These are phyloP conservation scores for Ceratothoa steindachneri DNA, from an alignment of 2,888 invertebrate species.

Conservation along the genomic window DNA sequence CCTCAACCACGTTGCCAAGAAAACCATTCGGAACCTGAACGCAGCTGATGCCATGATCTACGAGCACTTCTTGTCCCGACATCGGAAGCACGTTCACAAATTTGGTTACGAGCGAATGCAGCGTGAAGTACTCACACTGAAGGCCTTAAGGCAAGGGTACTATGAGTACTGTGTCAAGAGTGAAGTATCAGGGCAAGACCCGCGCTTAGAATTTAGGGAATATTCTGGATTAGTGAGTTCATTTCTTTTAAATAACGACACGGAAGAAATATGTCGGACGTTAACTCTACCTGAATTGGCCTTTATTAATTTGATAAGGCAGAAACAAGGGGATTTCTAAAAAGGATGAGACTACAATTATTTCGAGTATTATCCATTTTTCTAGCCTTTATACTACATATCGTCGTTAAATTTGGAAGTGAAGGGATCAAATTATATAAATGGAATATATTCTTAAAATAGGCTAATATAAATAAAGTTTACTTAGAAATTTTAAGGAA, in stretches of 20 bases:
- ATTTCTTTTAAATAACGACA: conserved; percentile 26
- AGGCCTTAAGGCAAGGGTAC: conserved; percentile 19
- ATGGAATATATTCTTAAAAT: no score
- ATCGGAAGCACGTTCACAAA: conserved; percentile 15
- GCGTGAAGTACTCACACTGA: conserved; percentile 21
- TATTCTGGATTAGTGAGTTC: conserved; percentile 30
- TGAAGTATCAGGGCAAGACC: conserved; percentile 26
- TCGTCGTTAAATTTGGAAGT: no score
- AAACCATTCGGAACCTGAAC: conserved; percentile 30
- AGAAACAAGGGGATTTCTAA: no score
- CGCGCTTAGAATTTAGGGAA: conserved; percentile 23
- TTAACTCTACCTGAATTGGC: conserved; percentile 33
- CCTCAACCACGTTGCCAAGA: background rate
- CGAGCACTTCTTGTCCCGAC: conserved; percentile 38
- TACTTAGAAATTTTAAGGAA: no score
- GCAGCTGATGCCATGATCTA: conserved; percentile 40
- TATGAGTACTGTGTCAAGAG: conserved; percentile 26
- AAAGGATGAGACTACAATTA: no score
- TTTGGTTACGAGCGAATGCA: conserved; percentile 30
- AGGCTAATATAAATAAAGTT: no score
- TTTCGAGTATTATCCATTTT: no score
- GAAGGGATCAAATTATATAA: no score
- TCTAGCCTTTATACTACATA: no score
- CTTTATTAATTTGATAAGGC: conserved; percentile 17
- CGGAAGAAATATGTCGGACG: conserved; percentile 19